Conservation (phyloP, 2,113 vertebrate genomes). For the Vanacampus margaritifer region DNA sequence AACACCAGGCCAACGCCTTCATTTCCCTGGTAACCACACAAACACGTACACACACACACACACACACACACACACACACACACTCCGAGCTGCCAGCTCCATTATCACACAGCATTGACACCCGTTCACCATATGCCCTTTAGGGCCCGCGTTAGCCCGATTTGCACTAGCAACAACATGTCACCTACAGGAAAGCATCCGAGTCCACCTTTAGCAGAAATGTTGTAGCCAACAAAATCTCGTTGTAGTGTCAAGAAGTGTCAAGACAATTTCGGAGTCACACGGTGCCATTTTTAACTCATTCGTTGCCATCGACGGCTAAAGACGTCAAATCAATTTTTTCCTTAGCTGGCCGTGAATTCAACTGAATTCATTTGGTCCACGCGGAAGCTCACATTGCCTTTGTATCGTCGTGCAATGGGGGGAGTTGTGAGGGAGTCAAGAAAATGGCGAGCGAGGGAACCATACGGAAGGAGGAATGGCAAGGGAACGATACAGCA, state of each 20-base stretch:
- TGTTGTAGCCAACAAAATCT: no score
- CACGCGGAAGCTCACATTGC: background rate
- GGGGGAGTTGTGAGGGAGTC: background rate
- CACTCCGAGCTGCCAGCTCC: slow-evolving; percentile 58
- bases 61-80: slow-evolving; percentile 57
- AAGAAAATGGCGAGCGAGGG: slow-evolving; percentile 4
- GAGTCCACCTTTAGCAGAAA: background rate
- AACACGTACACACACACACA: slow-evolving; percentile 40
- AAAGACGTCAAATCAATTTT: no score
- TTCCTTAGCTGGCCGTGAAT: no score
- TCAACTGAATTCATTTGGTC: no score
- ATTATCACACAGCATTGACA: slow-evolving; percentile 70
- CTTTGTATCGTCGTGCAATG: no score
- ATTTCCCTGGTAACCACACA: slow-evolving; percentile 78
- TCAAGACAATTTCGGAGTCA: no score
- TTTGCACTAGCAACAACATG: slow-evolving; percentile 13
- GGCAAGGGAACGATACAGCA: slow-evolving; percentile 29
- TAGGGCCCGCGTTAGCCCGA: slow-evolving; percentile 10
- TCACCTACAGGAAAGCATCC: background rate
- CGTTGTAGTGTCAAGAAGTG: no score
- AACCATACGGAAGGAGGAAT: no score
- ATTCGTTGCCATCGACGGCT: background rate
- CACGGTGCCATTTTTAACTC: no score
- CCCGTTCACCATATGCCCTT: slow-evolving; percentile 57
- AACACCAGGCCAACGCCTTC: slow-evolving; percentile 79